phyloP scores from a whole-genome alignment of 2,888 invertebrate genomes.

The Hypercompe scribonia region DNA sequence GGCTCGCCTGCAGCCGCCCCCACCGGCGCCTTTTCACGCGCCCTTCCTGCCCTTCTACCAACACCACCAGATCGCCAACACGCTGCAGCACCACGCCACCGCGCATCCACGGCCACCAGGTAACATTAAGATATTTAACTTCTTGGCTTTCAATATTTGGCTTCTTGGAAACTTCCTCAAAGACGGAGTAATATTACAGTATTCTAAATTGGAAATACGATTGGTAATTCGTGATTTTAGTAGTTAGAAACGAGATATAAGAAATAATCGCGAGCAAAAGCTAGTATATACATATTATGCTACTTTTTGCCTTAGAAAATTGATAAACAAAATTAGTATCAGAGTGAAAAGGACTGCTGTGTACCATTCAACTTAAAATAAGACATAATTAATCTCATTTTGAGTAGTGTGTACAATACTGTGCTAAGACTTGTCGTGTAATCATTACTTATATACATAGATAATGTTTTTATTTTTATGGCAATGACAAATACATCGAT shows the following conservation, averaged over 20 bases:
- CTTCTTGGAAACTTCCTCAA: no score
- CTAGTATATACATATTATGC: no score
- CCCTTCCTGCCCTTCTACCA: conserved; percentile 90
- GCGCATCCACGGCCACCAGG: conserved; percentile 82
- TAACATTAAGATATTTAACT: conserved; percentile 51
- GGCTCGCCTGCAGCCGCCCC: conserved; percentile 93
- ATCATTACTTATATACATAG: not conserved
- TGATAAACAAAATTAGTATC: no score
- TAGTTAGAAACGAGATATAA: no score
- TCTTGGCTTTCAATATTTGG: no score
- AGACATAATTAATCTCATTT: not conserved
- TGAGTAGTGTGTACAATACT: no score
- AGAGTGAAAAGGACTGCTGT: no score
- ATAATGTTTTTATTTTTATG: not conserved
- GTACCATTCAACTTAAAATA: not conserved
- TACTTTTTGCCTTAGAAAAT: no score
- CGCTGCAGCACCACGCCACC: conserved; percentile 83
- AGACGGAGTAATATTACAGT: no score
- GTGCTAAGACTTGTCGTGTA: not conserved
- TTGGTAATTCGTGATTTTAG: no score
- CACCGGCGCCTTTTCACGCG: conserved; percentile 82
- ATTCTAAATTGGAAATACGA: no score
- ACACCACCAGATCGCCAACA: conserved; percentile 85
- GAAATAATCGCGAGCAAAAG: no score
- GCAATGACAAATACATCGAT: not conserved